Percentiles rank a stretch among this genome's conserved stretches.
These are phyloP conservation scores for Dicranocentrus wangi DNA, from an alignment of 2,888 invertebrate genomes.

Conservation along the genomic window DNA sequence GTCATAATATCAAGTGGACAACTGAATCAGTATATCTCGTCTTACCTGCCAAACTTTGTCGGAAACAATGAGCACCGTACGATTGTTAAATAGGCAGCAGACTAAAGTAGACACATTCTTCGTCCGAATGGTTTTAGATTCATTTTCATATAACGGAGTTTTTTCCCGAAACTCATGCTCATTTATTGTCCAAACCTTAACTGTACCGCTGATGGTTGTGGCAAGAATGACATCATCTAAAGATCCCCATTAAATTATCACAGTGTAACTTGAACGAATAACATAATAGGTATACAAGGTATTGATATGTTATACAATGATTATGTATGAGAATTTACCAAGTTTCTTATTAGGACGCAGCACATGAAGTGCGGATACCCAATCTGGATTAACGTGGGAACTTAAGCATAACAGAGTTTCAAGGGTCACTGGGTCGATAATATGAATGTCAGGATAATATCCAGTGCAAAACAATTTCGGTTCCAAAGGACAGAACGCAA, in stretches of 20 bases:
- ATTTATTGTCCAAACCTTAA: constrained; percentile 96
- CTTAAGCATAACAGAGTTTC: constrained; percentile 93
- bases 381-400: constrained; percentile 96
- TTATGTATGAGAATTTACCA: constrained; percentile 75
- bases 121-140: constrained; percentile 96
- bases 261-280: neutral
- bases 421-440: constrained; percentile 96
- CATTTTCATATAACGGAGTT: constrained; percentile 93
- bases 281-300: too few relatives aligned
- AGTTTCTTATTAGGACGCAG: constrained; percentile 80
- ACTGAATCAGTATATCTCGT: too few relatives aligned
- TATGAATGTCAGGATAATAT: constrained; percentile 96
- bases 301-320: neutral
- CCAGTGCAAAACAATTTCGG: constrained; percentile 95
- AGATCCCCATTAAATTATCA: too few relatives aligned
- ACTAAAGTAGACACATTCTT: constrained; percentile 93
- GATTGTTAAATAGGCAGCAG: constrained; percentile 95
- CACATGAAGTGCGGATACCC: constrained; percentile 97
- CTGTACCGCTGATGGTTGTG: constrained; percentile 94
- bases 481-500: constrained; percentile 77
- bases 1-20: too few relatives aligned
- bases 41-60: constrained; percentile 96
- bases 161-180: constrained; percentile 89
- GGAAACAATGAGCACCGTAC: constrained; percentile 96
- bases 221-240: constrained; percentile 97